These are phyloP conservation scores for Eunapius fragilis DNA, from an alignment of 37 sponge, comb jelly and placozoan genomes.

Conservation along the genomic window DNA sequence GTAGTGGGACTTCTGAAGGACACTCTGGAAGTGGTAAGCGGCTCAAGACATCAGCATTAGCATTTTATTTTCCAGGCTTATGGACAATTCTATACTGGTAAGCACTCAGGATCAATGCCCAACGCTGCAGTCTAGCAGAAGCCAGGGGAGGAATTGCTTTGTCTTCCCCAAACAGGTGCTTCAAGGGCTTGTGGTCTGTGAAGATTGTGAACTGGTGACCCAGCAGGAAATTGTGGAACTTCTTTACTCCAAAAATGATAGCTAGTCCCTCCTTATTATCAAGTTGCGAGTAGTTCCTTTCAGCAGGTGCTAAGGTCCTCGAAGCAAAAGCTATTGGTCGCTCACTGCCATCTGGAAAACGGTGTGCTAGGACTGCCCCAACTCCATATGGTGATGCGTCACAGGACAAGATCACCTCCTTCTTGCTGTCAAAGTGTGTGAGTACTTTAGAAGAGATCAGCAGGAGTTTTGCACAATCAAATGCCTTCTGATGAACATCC, in stretches of 20 bases:
- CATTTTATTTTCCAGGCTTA: conserved; percentile 21
- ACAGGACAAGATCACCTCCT: conserved; percentile 13
- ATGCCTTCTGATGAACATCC: conserved; percentile 11
- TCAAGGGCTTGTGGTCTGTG: conserved; percentile 50
- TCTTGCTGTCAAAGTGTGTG: conserved; percentile 13
- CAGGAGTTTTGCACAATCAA: conserved; percentile 5
- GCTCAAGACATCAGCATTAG: conserved; percentile 51
- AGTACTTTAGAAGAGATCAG: conserved; percentile 23
- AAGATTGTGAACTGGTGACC: conserved; percentile 9
- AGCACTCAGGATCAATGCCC: conserved; percentile 50
- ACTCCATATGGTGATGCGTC: conserved; percentile 35
- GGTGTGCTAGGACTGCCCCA: conserved; percentile 13
- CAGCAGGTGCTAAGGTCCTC: conserved; percentile 3
- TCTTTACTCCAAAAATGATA: conserved; percentile 18
- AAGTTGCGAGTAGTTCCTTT: conserved; percentile 28
- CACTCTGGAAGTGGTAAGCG: conserved; percentile 16
- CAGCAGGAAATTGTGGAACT: conserved; percentile 14
- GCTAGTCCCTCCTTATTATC: conserved; percentile 30
- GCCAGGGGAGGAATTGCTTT: conserved; percentile 29
- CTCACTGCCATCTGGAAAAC: conserved; percentile 24
- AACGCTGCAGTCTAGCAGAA: conserved; percentile 43
- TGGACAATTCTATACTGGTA: conserved; percentile 35
- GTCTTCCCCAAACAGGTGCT: conserved; percentile 19
- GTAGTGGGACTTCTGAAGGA: conserved; percentile 8
- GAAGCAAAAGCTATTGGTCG: conserved; percentile 27